A percentile compares a stretch with the other conserved stretches of the same genome.
Evolutionary conservation across 1,140 invertebrate species (phyloP).

Genomic region (Tetraneura akinire): DNA sequence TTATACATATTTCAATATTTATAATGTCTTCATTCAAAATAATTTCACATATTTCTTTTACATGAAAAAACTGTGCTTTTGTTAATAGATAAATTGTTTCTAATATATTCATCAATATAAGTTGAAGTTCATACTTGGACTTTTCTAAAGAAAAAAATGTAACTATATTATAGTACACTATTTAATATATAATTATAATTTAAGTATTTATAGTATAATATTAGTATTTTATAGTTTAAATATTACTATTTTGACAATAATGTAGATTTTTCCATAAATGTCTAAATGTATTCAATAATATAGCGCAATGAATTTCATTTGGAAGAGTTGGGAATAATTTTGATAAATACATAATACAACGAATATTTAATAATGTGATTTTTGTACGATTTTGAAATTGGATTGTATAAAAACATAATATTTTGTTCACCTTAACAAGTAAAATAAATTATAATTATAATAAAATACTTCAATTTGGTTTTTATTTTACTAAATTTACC

Average conservation of each 20-base stretch:
- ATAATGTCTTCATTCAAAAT: slow-evolving; percentile 27
- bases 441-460: background rate
- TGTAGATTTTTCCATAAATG: background rate
- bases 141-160: background rate
- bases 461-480: background rate
- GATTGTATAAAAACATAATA: slow-evolving; percentile 9
- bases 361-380: slow-evolving; percentile 1
- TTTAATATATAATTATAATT: too few species aligned
- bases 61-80: background rate
- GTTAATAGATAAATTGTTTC: background rate
- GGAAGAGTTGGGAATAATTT: slow-evolving; percentile 26
- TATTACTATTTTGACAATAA: slow-evolving; percentile 2
- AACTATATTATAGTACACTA: too few species aligned
- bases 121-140: background rate
- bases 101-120: slow-evolving; percentile 6
- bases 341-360: slow-evolving; percentile 23
- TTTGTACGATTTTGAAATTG: slow-evolving; percentile 2
- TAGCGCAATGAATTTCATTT: background rate
- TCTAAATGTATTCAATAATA: slow-evolving; percentile 35
- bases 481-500: slow-evolving; percentile 18
- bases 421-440: slow-evolving; percentile 37
- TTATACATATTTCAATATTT: background rate
- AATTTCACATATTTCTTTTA: slow-evolving; percentile 23
- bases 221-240: too few species aligned
- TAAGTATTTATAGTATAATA: too few species aligned